Evolutionary conservation across 2,797 vertebrate species (phyloP), one percentile per base, ranked within the genome.

Genomic region (Malacoctenus gilli): DNA sequence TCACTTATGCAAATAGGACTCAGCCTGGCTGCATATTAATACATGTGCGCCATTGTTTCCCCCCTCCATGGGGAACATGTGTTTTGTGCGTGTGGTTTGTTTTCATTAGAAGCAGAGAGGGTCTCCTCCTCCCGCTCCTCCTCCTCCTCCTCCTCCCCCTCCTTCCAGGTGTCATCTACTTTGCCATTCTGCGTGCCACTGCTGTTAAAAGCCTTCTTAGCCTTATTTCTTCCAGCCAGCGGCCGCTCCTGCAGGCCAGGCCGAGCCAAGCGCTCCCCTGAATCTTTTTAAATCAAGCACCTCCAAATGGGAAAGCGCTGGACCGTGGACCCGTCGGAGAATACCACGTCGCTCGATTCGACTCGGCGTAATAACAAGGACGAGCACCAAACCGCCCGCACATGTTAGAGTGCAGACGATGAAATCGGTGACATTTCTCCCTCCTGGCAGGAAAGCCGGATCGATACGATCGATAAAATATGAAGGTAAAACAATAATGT

Each of bases 91-190:
- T 48, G 22, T 55, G 38, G 19, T 69, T 58, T 60, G 38, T 57
- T 68, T 72, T 51, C 62, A 79, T 76, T 49, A 52, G 55, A 40
- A 42, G 40, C 57, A 40, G 42, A 52, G 28, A 52, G 28, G 14
- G 34, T 21, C 3, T 58, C 7, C 60, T 41, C 20, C 25, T 39
- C 15, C 22, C 39, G 38, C 16, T 36, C 40, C 18, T 8, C 21
- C 30, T 32, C 30, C 8, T 19, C 13, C 30, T 34, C 15, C 3
- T 12, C 4, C 10, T 32, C 30, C 4, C 9, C 11, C 30, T 32
- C 31, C 31, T 52, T 75, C 71, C 71, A 79, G 39, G 39, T 80
- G 77, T 68, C 67, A 59, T 74, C 68, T 51, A 67, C 73, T 77
- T 72, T 62, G 65, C 49, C 56, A 35, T 71, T 79, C 73, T 37